Base-by-base conservation (phyloP, 2,113 vertebrate species). In the Sapayoa aenigma region DNA sequence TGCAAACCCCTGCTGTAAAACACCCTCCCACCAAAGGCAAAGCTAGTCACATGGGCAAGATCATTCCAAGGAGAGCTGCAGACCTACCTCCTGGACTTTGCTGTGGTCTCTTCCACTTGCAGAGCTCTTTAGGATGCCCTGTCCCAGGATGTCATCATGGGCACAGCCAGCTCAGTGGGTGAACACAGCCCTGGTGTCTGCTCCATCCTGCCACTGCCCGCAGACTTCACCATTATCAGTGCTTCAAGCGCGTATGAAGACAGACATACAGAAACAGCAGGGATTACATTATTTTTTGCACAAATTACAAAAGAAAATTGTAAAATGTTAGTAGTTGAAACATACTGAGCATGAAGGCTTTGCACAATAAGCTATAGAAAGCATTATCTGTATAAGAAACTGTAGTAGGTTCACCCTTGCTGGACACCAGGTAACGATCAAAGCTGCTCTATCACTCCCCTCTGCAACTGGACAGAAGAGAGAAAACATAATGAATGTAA, bases 21-120 rank as follows among this genome's bases (percentile, higher is more conserved):
- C 33, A 65, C 14, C 5, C 12, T 12, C 15, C 21, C 0, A 0
- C 28, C 20, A 19, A 24, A 75, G 35, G 50, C 69, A 67, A n/a
- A 63, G 52, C 27, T 49, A 60, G 33, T 78, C n/a, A 37, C 22
- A 53, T 42, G 23, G 50, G 69, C 42, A 55, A 63, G 68, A 86
- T 17, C 7, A 11, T 23, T 60, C 39, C 60, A 46, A 37, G 44
- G 28, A n/a, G 18, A 65, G 39, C 31, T 72, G 60, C 62, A 85
- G 35, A 94, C 92, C 56, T 83, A 97, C 95, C 96, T 93, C 84
- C 56, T 55, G 25, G 41, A 21, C 8, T 87, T 59, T 25, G 44
- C 35, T 82, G 65, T 46, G 44, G 28, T 37, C 35, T 86, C 53
- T 39, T 75, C 33, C 41, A 28, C 50, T 59, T 21, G 33, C 3